Conservation (phyloP, 2,888 invertebrate genomes). For the Serrognathus titanus region DNA sequence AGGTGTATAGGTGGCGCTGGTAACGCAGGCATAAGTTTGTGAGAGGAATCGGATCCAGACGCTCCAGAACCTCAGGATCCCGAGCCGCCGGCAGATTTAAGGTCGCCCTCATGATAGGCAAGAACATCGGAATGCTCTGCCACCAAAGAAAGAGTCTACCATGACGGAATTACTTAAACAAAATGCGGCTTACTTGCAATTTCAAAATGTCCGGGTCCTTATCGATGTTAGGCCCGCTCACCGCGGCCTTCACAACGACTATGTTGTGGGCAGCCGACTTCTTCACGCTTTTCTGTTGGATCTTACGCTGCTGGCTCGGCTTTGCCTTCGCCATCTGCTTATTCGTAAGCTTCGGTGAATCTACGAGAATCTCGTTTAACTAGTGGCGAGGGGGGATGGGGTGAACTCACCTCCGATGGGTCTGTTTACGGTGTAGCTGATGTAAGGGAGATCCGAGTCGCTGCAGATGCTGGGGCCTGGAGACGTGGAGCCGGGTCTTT, state of each 20-base stretch:
- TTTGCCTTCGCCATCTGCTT: conserved; percentile 50
- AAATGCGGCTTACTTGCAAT: conserved; percentile 54
- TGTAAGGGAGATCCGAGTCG: conserved; percentile 85
- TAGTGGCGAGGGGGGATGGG: neutral
- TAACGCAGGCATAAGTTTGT: conserved; percentile 74
- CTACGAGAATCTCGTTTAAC: conserved; percentile 45
- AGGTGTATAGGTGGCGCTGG: conserved; percentile 79
- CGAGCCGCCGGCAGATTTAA: conserved; percentile 79
- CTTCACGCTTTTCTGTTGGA: conserved; percentile 49
- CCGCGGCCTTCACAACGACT: conserved; percentile 75
- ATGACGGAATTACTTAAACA: neutral
- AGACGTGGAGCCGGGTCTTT: conserved; percentile 70
- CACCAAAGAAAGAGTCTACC: conserved; percentile 8
- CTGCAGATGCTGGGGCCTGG: conserved; percentile 87
- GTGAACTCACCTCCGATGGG: conserved; percentile 71
- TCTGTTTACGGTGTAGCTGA: conserved; percentile 84
- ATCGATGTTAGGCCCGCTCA: conserved; percentile 58
- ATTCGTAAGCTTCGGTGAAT: conserved; percentile 77
- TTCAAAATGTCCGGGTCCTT: conserved; percentile 73
- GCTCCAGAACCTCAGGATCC: conserved; percentile 84
- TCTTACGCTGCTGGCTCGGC: conserved; percentile 36
- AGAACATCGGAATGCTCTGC: conserved; percentile 82
- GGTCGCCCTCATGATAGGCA: conserved; percentile 89
- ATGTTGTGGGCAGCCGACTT: conserved; percentile 64
- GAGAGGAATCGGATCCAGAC: conserved; percentile 61